Base-by-base conservation (phyloP, 2,888 invertebrate species). In the Diplolepis rosae region DNA sequence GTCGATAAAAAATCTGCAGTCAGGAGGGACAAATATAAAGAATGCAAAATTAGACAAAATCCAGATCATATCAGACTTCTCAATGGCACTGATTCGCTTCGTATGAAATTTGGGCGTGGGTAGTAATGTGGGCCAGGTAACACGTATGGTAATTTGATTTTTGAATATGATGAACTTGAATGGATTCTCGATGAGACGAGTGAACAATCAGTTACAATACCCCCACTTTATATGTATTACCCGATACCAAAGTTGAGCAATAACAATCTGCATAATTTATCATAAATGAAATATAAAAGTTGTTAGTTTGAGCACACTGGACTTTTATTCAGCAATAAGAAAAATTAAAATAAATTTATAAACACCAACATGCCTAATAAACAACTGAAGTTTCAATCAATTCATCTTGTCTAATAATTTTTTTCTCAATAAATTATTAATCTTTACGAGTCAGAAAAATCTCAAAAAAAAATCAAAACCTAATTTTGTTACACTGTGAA, bases 201-300 rank as follows among this genome's bases (percentile, higher is more conserved):
- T 22, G 54, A 54, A 39, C 24, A 61, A 61, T 61, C 35, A 18
- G 56, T 56, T 56, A 22, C 22, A 61, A 24, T 70, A 48, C 30
- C 27, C 13, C 18, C 42, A 27, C 13, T n/a, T 61, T 28, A 50
- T 2, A 52, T 3, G 35, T 22, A 70, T 45, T 45, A n/a, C 4
- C 15, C n/a, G 15, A n/a, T n/a, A 15, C 48, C 9, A 7, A 48
- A 48, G 48, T 48, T 48, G 48, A 48, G 48, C 18, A 48, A 48
- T 48, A 22, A 48, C 22, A 9, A 48, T 18, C 22, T 48, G 48
- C 18, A 48, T 48, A 48, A 48, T 48, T 48, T 15, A 48, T 48
- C 48, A 7, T 48, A 22, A 48, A 48, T 11, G 22, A 48, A 48
- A 3, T 11, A 48, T 48, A 22, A 48, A 48, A 48, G 18, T 22